Conservation (phyloP, 2,797 vertebrate genomes). For the Corythornis leucogaster region DNA sequence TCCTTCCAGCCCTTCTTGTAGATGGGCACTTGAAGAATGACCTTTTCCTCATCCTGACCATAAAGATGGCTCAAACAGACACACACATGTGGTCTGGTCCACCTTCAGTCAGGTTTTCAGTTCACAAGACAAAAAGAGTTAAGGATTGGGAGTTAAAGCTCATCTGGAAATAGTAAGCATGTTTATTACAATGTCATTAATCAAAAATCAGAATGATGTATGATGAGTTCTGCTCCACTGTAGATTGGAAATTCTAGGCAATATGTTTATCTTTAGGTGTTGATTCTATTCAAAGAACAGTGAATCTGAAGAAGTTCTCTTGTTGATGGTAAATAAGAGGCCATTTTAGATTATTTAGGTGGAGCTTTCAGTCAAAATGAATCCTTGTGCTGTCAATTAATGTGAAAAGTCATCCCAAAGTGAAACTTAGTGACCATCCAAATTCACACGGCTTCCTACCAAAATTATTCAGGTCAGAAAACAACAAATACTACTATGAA, state of each 20-base stretch:
- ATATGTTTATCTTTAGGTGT: not conserved
- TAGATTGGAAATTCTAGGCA: not conserved
- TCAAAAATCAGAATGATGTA: not conserved
- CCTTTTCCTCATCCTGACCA: not conserved
- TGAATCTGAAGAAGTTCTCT: not conserved
- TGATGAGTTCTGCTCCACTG: not conserved
- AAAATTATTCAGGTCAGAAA: not conserved
- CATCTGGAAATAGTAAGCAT: not conserved
- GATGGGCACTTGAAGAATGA: not conserved
- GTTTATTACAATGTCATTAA: not conserved
- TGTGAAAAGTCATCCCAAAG: not conserved
- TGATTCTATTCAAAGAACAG: not conserved
- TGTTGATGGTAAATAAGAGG: not conserved
- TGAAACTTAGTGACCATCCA: not conserved
- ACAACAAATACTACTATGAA: not conserved
- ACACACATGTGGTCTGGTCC: not conserved
- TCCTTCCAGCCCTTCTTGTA: too few relatives aligned
- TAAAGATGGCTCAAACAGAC: not conserved
- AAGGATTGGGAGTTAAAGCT: not conserved
- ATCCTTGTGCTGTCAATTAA: not conserved
- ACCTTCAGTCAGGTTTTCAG: not conserved
- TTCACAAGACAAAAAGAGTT: not conserved
- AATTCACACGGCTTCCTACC: not conserved
- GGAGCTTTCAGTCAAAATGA: not conserved
- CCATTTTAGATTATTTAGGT: not conserved